A percentile compares a stretch with the other conserved stretches of the same genome.
Conservation (phyloP, 2,888 invertebrate species). For the Noctuana brunneofusca region DNA sequence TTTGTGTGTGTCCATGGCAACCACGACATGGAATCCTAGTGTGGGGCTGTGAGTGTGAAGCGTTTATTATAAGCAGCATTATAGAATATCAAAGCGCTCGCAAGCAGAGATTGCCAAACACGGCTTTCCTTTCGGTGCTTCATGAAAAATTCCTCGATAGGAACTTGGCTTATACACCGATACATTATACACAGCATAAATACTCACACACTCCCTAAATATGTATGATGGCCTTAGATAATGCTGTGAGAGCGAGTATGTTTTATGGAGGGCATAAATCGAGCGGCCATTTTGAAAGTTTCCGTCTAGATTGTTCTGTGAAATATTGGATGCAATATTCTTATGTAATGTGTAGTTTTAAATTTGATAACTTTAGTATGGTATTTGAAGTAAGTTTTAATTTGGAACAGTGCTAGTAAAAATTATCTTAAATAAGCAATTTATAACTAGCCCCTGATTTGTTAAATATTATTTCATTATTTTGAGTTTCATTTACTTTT, state of each 20-base stretch:
- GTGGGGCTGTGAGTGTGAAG: too few relatives aligned
- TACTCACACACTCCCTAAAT: constrained; percentile 18
- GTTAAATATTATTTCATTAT: too few relatives aligned
- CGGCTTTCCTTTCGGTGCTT: background rate
- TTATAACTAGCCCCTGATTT: too few relatives aligned
- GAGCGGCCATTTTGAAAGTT: constrained; percentile 15
- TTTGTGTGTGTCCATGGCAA: too few relatives aligned
- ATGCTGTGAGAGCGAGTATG: constrained; percentile 10
- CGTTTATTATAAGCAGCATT: too few relatives aligned
- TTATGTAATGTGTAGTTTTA: too few relatives aligned
- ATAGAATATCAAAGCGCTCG: background rate
- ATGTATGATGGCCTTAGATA: constrained; percentile 24
- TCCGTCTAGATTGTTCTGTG: constrained; percentile 21
- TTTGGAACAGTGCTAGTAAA: too few relatives aligned
- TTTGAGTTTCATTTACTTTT: too few relatives aligned
- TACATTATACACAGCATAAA: background rate
- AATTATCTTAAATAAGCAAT: too few relatives aligned
- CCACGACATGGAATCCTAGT: too few relatives aligned
- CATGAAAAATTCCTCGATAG: background rate
- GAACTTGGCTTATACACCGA: background rate
- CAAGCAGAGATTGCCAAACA: background rate
- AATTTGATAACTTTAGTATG: too few relatives aligned
- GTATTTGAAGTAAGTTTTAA: too few relatives aligned
- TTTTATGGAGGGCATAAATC: constrained; percentile 25
- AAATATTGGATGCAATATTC: constrained; percentile 18